A percentile compares a stretch with the other conserved stretches of the same genome.
These are phyloP conservation scores for Leptodactylus fuscus DNA, from an alignment of 2,113 vertebrate genomes.

Conservation along the genomic window DNA sequence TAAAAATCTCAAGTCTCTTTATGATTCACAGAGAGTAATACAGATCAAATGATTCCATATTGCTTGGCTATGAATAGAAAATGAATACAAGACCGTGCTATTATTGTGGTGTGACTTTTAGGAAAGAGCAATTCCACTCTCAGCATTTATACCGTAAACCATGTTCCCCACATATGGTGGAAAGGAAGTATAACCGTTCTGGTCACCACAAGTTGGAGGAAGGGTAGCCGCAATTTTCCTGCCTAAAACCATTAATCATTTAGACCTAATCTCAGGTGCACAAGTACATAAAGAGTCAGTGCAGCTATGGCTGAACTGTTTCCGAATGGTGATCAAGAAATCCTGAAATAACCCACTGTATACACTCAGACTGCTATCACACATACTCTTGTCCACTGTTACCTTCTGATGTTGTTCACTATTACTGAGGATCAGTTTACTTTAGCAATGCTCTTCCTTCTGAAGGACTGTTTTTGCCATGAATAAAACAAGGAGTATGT, in stretches of 20 bases:
- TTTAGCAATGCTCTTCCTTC: too few relatives aligned
- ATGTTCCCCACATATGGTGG: not conserved
- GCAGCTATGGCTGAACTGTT: too few relatives aligned
- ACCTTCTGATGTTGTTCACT: too few relatives aligned
- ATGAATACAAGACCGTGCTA: not conserved
- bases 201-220: not conserved
- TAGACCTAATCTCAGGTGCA: not conserved
- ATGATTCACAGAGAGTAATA: slow-evolving; percentile 54
- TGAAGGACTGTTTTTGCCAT: too few relatives aligned
- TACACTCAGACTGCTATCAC: too few relatives aligned
- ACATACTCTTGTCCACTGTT: too few relatives aligned
- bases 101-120: not conserved
- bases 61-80: slow-evolving; percentile 25
- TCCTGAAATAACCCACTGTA: too few relatives aligned
- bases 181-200: not conserved
- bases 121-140: not conserved
- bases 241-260: not conserved
- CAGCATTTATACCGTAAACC: not conserved
- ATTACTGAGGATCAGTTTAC: too few relatives aligned
- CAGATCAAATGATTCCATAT: slow-evolving; percentile 24
- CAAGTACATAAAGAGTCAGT: too few relatives aligned
- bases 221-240: not conserved
- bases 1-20: slow-evolving; percentile 63
- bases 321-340: too few relatives aligned
- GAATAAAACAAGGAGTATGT: too few relatives aligned